Base-by-base conservation (phyloP, 2,888 invertebrate genomes). In the Palloptera scutellata region DNA sequence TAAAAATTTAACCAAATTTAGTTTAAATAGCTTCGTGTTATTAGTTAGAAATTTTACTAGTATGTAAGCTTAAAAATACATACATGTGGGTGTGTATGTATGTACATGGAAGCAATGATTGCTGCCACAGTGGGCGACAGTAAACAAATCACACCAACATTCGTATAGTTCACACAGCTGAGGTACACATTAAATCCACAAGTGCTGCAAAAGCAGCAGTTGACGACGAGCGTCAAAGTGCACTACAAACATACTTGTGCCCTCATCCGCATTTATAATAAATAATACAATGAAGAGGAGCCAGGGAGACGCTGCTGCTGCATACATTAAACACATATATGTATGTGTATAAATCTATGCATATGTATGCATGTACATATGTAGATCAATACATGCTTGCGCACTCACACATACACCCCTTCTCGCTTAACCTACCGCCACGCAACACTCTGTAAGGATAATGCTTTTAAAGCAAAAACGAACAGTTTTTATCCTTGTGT, bases 391-490 rank as follows among this genome's bases (percentile, higher is more conserved):
- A 20, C 54, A 43, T 17, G 19, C 51, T 1, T 11, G 41, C 51
- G 1, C 69, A 41, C 13, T 11, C 20, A 53, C 9, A 17, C 48
- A 51, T 30, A 12, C 17, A 40, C 13, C 53, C 13, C 17, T 13
- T 53, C 64, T 48, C 61, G 72, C 61, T 58, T 20, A 63, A 54
- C 67, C 76, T 72, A 71, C 68, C 69, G 71, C 69, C 68, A 71
- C 45, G 12, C 10, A 57, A 19, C 42, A 57, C 20, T 58, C 60
- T 70, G 64, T 62, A 71, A 72, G 73, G 75, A 71, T 72, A 72
- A 74, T 72, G 74, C 73, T 74, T 70, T 60, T 57, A 54, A 55
- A 63, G 42, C 17, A 40, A 11, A 59, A 41, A 48, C n/a, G 43
- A 45, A n/a, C 54, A 52, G 61, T 52, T 17, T 57, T 48, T 59